These are phyloP conservation scores for Bucorvus abyssinicus DNA, from an alignment of 2,797 vertebrate species.

Conservation along the genomic window DNA sequence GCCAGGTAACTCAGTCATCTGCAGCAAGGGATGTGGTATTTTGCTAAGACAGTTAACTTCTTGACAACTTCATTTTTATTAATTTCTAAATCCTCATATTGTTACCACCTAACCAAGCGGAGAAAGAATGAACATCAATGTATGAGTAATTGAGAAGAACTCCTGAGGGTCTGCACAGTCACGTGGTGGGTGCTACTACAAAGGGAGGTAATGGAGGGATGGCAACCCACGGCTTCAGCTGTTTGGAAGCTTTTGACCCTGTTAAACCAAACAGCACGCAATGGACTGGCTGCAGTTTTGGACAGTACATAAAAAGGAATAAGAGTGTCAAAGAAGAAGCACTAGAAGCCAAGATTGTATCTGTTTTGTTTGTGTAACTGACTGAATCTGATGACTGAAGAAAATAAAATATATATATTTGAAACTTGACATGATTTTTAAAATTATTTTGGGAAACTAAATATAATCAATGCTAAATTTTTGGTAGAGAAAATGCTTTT, in stretches of 20 bases:
- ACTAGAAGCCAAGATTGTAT: not conserved
- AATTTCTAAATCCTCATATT: not conserved
- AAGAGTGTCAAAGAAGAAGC: not conserved
- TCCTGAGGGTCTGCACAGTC: not conserved
- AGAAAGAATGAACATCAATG: not conserved
- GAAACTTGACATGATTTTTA: not conserved
- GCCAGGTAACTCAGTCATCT: not conserved
- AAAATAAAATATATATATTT: not conserved
- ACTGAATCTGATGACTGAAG: not conserved
- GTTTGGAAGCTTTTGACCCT: not conserved
- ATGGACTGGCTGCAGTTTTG: not conserved
- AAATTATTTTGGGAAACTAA: not conserved
- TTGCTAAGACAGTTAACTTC: not conserved
- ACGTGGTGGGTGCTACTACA: not conserved
- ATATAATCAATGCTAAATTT: not conserved
- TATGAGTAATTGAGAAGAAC: not conserved
- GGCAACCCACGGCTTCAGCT: not conserved
- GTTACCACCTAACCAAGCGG: not conserved
- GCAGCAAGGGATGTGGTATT: not conserved
- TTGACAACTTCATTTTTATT: not conserved
- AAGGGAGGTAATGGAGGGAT: not conserved
- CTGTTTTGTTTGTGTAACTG: not conserved
- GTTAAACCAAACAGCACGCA: not conserved
- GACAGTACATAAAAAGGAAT: not conserved
- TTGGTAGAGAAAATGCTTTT: not conserved